phyloP scores from a whole-genome alignment of 1,140 invertebrate genomes.

The Nephotettix cincticeps region DNA sequence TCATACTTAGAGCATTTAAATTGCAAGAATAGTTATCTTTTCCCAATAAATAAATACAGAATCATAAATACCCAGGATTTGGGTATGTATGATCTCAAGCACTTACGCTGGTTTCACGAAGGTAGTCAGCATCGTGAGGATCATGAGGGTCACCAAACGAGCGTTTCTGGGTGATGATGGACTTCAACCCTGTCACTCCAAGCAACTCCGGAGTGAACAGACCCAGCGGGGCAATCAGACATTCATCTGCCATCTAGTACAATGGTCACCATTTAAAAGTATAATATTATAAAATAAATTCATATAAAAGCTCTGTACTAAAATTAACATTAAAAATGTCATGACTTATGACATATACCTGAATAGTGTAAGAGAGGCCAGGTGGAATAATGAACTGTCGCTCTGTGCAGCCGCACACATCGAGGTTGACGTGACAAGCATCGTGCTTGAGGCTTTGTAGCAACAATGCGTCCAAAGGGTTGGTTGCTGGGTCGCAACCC shows the following conservation, averaged over 20 bases:
- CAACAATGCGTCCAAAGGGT: slow-evolving; percentile 69
- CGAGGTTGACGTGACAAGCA: slow-evolving; percentile 88
- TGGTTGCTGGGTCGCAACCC: slow-evolving; percentile 63
- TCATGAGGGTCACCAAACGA: slow-evolving; percentile 85
- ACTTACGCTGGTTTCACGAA: slow-evolving; percentile 81
- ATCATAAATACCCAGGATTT: too few relatives aligned
- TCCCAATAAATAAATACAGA: too few relatives aligned
- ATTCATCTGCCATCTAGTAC: slow-evolving; percentile 86
- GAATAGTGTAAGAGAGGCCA: slow-evolving; percentile 71
- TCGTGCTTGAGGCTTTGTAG: slow-evolving; percentile 85
- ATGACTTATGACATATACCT: slow-evolving; percentile 44
- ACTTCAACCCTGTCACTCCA: slow-evolving; percentile 75
- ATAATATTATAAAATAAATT: too few relatives aligned
- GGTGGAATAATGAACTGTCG: slow-evolving; percentile 71
- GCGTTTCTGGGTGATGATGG: slow-evolving; percentile 68
- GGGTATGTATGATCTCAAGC: too few relatives aligned
- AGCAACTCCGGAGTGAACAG: slow-evolving; percentile 89
- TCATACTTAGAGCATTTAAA: too few relatives aligned
- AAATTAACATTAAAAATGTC: too few relatives aligned
- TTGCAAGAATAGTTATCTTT: too few relatives aligned
- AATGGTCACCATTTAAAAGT: slow-evolving; percentile 18
- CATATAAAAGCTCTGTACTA: too few relatives aligned
- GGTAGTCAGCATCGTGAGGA: slow-evolving; percentile 89
- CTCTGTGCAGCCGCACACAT: slow-evolving; percentile 81
- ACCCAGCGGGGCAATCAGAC: slow-evolving; percentile 85